Conservation (phyloP, 2,797 vertebrate genomes). For the Xyrichtys novacula region DNA sequence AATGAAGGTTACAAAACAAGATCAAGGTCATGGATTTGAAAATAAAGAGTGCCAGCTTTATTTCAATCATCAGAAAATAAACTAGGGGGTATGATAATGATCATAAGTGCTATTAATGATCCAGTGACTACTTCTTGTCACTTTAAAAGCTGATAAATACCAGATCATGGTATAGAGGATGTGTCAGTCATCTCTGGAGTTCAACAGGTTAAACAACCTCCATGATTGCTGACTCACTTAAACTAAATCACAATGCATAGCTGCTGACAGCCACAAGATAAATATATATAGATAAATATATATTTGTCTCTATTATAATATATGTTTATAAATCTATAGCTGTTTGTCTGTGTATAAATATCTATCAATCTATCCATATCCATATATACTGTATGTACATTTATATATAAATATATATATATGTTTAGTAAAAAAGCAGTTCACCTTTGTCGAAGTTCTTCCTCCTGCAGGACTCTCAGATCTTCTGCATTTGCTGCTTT, state of each 20-base stretch:
- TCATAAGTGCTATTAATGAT: background rate
- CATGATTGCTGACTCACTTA: slow-evolving; percentile 11
- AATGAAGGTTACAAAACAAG: background rate
- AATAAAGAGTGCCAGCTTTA: background rate
- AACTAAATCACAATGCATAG: background rate
- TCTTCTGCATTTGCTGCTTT: slow-evolving; percentile 29
- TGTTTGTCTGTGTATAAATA: too few species aligned
- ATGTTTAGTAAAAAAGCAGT: slow-evolving; percentile 7
- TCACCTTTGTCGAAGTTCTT: slow-evolving; percentile 53
- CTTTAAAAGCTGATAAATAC: background rate
- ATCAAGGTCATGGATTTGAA: background rate
- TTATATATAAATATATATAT: too few species aligned
- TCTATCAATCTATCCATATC: too few species aligned
- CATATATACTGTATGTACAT: too few species aligned
- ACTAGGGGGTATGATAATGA: background rate
- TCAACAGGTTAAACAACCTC: slow-evolving; percentile 15
- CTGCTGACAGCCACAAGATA: background rate
- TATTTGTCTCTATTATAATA: too few species aligned
- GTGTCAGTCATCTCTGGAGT: slow-evolving; percentile 10
- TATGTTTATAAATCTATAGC: too few species aligned
- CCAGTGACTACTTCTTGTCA: too few species aligned
- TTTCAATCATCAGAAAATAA: background rate
- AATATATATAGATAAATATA: background rate
- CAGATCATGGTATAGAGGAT: slow-evolving; percentile 2
- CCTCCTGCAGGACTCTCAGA: slow-evolving; percentile 33